phyloP scores from a whole-genome alignment of 2,797 vertebrate species.

The Melanotaenia pygmaea region DNA sequence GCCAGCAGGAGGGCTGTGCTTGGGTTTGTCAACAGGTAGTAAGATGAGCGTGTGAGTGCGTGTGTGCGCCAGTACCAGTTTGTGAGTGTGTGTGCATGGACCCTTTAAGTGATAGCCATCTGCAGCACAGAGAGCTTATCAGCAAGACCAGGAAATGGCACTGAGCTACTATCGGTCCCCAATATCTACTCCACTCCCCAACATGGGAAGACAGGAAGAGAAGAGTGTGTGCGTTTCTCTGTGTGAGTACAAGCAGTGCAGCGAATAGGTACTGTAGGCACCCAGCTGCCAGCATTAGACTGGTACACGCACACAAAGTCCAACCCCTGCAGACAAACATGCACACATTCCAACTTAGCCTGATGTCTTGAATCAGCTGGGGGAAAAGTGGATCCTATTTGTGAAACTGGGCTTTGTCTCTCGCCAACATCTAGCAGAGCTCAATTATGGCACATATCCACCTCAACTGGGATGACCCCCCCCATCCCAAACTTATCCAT shows the following conservation, averaged over 20 bases:
- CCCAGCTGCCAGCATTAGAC: conserved; percentile 67
- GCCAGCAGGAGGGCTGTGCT: conserved; percentile 66
- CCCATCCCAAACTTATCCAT: conserved; percentile 6
- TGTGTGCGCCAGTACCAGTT: conserved; percentile 10
- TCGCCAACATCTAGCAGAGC: conserved; percentile 69
- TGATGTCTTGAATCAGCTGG: conserved; percentile 69
- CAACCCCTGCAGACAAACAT: conserved; percentile 61
- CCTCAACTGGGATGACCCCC: conserved; percentile 54
- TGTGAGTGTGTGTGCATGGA: conserved; percentile 57
- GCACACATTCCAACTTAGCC: conserved; percentile 51
- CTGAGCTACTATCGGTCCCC: conserved; percentile 77
- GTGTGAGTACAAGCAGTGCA: conserved; percentile 36
- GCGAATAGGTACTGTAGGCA: conserved; percentile 65
- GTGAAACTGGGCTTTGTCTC: conserved; percentile 55
- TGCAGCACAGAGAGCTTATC: conserved; percentile 82
- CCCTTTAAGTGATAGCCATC: conserved; percentile 84
- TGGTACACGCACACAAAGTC: conserved; percentile 42
- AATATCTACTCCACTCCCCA: conserved; percentile 81
- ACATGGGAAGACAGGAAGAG: conserved; percentile 76
- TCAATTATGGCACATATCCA: conserved; percentile 75
- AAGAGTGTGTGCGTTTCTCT: conserved; percentile 13
- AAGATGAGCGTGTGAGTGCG: conserved; percentile 40
- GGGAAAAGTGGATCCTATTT: conserved; percentile 59
- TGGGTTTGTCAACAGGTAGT: conserved; percentile 79
- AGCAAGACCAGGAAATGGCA: conserved; percentile 83